Base-by-base conservation (phyloP, 2,888 invertebrate species). In the Cantharis nigra region DNA sequence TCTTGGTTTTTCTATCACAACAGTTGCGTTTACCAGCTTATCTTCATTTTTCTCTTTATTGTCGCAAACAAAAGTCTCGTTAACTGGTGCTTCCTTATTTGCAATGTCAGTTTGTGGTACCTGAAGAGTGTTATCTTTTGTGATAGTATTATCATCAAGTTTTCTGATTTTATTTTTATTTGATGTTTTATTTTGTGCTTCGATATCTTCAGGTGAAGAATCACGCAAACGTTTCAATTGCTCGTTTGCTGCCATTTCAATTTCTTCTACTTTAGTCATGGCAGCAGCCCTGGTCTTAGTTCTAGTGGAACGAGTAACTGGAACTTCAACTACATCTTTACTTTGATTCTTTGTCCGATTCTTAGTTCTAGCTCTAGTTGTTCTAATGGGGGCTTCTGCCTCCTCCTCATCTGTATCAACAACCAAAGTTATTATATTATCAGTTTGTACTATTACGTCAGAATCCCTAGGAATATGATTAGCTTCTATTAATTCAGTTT, bases 371-470 rank as follows among this genome's bases (percentile, higher is more conserved):
- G n/a, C 30, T 69, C 65, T 30, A 72, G 20, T 65, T 7, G n/a
- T n/a, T 77, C 80, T 75, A 79, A 71, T 67, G 65, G 23, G 9
- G 10, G 9, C 72, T 9, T 81, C 79, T n/a, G 72, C 72, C 2
- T 49, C 49, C 28, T 83, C 83, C 65, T 82, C 83, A 3, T 83
- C 83, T n/a, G 81, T 67, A 26, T 67, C 80, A 18, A 85, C 84
- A 9, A 75, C 76, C 63, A 86, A 77, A 70, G 80, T 81, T 13
- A 86, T 80, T 11, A 81, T 79, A 14, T 83, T 77, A 9, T 81
- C 74, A 63, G 83, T 80, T 79, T 84, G 81, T 63, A 86, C 67
- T 16, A 85, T 77, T 3, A 86, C 81, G 78, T 86, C 86, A 0
- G 86, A 86, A 70, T 82, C 80, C 11, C 81, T 65, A 1, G 26